Evolutionary conservation across 1,140 invertebrate species (phyloP), one percentile per base, ranked within the genome.

Genomic region (Odontomachus brunneus): DNA sequence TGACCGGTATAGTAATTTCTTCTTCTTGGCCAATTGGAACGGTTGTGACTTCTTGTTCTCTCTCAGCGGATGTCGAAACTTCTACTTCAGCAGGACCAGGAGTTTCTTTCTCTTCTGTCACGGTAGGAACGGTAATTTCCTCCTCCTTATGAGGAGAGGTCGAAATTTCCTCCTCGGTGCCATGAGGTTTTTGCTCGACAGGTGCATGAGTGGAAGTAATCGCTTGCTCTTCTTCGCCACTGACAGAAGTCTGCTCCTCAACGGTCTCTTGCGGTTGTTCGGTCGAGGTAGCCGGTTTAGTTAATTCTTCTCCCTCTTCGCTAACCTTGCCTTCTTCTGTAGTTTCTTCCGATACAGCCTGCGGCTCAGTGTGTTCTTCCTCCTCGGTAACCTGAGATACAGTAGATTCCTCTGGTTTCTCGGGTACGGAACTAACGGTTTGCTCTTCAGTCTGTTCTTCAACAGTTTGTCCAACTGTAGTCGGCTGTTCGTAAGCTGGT

Each of bases 401-500:
- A 38, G 73, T 48, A 59, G 86, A 63, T 74, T 85, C 88, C 60
- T 69, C 87, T 88, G 63, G 72, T 82, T 84, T 91, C 29, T 71
- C 24, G 48, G 62, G 72, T 51, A 73, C 71, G 69, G 91, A 89
- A 53, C 89, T 65, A 55, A 80, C 22, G 7, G 82, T 81, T 55
- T 84, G 84, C 33, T 73, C 89, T 86, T 84, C 66, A 65, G 73
- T 69, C 59, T 90, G 82, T 65, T 63, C 78, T 69, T 90, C 86
- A 51, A 89, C 11, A 74, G 73, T 44, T 83, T 92, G 91, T 76
- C 91, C 90, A 66, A 19, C 49, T 24, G 82, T 84, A 53, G 85
- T 72, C 15, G 63, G n/a, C 26, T 87, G 51, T 38, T 67, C 69
- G 4, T 44, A 33, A 29, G 33, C 29, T 24, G 55, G 48, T 59